Evolutionary conservation across 2,797 vertebrate genomes (phyloP).

Genomic region (Erpetoichthys calabaricus): DNA sequence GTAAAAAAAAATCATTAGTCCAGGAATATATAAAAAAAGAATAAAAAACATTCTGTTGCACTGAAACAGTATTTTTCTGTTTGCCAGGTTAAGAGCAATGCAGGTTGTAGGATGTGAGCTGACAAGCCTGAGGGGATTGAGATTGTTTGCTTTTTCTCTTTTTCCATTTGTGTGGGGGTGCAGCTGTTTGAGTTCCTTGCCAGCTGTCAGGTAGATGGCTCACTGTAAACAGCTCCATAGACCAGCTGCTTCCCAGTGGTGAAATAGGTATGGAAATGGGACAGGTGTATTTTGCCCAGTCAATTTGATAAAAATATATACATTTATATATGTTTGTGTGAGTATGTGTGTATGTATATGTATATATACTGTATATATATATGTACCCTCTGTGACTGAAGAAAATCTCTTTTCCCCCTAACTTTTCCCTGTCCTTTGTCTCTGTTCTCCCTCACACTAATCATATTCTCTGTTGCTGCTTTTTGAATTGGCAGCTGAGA

Average conservation of each 20-base stretch:
- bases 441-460: too few relatives aligned
- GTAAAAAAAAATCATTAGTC: too few relatives aligned
- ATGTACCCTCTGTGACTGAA: too few relatives aligned
- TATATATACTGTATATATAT: too few relatives aligned
- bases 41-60: too few relatives aligned
- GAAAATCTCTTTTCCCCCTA: too few relatives aligned
- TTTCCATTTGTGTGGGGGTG: slow-evolving; percentile 49
- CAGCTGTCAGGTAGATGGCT: slow-evolving; percentile 60
- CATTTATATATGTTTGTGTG: too few relatives aligned
- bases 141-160: slow-evolving; percentile 49
- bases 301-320: neutral
- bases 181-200: slow-evolving; percentile 64
- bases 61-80: slow-evolving; percentile 23
- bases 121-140: slow-evolving; percentile 55
- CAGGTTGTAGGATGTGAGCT: slow-evolving; percentile 37
- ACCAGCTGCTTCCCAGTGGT: slow-evolving; percentile 62
- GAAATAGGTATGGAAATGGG: slow-evolving; percentile 46
- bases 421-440: too few relatives aligned
- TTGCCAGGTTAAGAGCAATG: slow-evolving; percentile 47
- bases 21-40: too few relatives aligned
- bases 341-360: too few relatives aligned
- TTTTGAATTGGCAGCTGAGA: too few relatives aligned
- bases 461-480: too few relatives aligned
- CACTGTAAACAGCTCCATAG: slow-evolving; percentile 53
- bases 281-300: slow-evolving; percentile 4